Conservation (phyloP, 2,797 vertebrate genomes). For the Acomys russatus region DNA sequence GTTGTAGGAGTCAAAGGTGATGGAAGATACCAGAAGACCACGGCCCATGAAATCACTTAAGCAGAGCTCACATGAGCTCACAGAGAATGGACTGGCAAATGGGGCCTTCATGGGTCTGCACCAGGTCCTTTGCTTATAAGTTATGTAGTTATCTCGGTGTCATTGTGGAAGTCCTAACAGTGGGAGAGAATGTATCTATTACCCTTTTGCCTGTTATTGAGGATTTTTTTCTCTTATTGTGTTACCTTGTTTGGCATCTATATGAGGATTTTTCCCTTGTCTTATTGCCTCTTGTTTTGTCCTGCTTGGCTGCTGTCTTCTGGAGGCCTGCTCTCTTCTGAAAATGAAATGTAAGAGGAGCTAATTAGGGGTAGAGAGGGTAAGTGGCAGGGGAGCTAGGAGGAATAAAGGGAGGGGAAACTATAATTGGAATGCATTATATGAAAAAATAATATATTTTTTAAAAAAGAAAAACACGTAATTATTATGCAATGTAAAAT, state of each 20-base stretch:
- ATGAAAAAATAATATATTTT: neutral
- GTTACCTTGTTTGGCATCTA: rapidly evolving
- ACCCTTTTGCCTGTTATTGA: neutral
- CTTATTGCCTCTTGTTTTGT: neutral
- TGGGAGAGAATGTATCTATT: neutral
- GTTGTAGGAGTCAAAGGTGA: neutral
- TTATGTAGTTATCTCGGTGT: too few species aligned
- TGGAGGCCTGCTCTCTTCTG: neutral
- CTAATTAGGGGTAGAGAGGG: neutral
- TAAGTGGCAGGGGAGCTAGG: neutral
- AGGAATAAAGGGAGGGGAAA: neutral
- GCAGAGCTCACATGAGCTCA: neutral
- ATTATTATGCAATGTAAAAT: neutral
- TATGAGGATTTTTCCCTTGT: neutral
- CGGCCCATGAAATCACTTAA: neutral
- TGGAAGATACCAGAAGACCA: neutral
- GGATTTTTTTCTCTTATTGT: neutral
- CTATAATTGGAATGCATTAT: neutral
- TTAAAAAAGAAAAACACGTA: neutral
- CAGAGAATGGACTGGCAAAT: neutral
- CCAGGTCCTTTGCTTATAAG: neutral
- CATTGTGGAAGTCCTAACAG: neutral
- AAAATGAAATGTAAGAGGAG: neutral
- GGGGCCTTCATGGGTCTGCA: neutral
- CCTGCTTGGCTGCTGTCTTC: neutral